These are phyloP conservation scores for Epizoanthus fatuus DNA, from an alignment of 92 coral and sea anemone genomes.

Conservation along the genomic window DNA sequence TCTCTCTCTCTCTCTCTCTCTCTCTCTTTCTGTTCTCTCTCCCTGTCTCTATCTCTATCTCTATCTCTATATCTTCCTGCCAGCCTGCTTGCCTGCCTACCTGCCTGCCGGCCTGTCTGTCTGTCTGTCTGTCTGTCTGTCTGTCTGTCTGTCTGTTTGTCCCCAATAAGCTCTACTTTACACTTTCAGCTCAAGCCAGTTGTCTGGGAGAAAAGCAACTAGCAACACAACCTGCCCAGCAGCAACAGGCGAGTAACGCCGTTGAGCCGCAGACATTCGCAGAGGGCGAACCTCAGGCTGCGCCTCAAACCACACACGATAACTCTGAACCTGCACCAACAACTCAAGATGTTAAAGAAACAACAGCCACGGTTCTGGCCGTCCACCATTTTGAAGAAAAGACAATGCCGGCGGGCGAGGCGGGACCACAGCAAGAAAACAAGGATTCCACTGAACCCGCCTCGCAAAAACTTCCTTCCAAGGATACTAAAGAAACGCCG, in stretches of 20 bases:
- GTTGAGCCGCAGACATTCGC: background rate
- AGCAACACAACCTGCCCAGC: constrained; percentile 10
- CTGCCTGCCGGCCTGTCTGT: too few species aligned
- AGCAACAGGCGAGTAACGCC: background rate
- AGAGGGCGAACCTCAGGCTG: constrained; percentile 6
- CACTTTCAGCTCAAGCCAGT: background rate
- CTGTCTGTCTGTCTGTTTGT: background rate
- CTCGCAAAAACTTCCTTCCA: background rate
- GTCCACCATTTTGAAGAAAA: constrained; percentile 2
- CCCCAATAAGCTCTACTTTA: too few species aligned
- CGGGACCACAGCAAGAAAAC: background rate
- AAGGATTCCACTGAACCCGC: too few species aligned
- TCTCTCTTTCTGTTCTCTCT: too few species aligned
- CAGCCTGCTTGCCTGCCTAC: too few species aligned
- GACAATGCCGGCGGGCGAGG: background rate
- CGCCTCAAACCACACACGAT: background rate
- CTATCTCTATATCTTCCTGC: background rate
- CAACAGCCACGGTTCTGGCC: constrained; percentile 19
- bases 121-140: too few species aligned
- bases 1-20: too few species aligned
- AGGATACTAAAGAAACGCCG: background rate
- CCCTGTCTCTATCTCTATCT: too few species aligned
- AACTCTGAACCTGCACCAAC: background rate
- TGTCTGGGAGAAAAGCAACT: constrained; percentile 27
- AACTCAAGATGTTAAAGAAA: background rate